Conservation (phyloP, 2,888 invertebrate species). For the Dolichomitus sp. region DNA sequence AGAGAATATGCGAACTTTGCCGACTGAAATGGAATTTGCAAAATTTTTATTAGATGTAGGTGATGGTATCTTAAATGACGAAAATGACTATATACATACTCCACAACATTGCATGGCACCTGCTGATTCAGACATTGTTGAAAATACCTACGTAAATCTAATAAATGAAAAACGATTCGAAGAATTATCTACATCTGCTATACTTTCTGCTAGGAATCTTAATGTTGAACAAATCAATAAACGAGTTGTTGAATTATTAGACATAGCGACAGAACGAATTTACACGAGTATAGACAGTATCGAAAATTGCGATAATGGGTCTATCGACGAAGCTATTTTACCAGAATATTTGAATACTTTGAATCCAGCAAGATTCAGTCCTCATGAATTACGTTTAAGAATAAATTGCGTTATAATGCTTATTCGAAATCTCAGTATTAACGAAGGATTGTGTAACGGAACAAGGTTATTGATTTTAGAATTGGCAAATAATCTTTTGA, state of each 20-base stretch:
- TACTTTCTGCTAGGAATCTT: no score
- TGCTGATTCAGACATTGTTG: no score
- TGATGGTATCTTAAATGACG: no score
- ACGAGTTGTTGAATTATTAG: conserved; percentile 14
- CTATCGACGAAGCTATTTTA: conserved; percentile 19
- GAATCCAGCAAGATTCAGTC: conserved; percentile 36
- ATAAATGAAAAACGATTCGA: conserved; percentile 16
- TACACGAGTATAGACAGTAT: conserved; percentile 19
- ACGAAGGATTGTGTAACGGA: no score
- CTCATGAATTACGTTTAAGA: conserved; percentile 61
- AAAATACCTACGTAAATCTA: no score
- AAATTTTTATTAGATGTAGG: no score
- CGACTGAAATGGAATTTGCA: no score
- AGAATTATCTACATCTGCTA: conserved; percentile 5
- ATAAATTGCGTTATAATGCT: conserved; percentile 64
- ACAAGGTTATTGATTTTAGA: conserved; percentile 59
- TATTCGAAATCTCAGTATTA: conserved; percentile 66
- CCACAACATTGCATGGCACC: no score
- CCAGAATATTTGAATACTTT: conserved; percentile 22
- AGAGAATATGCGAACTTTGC: no score
- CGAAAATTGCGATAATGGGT: conserved; percentile 20
- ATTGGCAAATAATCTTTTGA: conserved; percentile 32
- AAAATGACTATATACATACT: no score
- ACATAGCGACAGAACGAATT: conserved; percentile 4
- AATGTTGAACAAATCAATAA: conserved; percentile 5